These are phyloP conservation scores for Actinemys pallida DNA, from an alignment of 2,113 vertebrate genomes.

Conservation along the genomic window DNA sequence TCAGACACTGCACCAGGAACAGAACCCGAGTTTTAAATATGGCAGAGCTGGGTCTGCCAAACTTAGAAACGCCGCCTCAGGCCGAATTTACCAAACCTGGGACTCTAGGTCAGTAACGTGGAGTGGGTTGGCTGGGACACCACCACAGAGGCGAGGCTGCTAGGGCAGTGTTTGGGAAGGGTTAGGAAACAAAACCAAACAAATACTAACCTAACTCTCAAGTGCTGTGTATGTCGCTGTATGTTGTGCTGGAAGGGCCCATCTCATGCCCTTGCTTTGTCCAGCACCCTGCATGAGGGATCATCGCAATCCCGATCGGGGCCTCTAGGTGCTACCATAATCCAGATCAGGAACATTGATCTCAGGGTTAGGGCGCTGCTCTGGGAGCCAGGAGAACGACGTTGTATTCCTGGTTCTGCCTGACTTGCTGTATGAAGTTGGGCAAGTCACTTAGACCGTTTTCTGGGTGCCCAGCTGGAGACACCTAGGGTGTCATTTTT, in stretches of 20 bases:
- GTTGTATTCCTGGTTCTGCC: too few species aligned
- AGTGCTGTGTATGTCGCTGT: background rate
- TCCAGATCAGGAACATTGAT: too few species aligned
- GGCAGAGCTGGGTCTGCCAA: background rate
- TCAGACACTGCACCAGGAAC: background rate
- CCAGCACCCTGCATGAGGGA: background rate
- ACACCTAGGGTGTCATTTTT: background rate
- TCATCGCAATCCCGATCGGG: background rate
- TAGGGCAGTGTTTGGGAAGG: background rate
- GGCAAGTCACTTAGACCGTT: background rate
- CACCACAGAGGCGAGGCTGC: background rate
- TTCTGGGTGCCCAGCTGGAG: background rate
- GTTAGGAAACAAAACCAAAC: background rate
- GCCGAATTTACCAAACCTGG: background rate
- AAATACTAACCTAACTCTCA: background rate
- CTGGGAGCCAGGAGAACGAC: too few species aligned
- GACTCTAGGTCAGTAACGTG: background rate
- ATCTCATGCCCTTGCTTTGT: background rate
- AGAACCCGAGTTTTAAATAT: background rate
- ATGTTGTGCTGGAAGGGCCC: background rate
- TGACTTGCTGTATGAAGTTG: too few species aligned
- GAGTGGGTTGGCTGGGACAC: background rate
- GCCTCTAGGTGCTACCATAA: background rate
- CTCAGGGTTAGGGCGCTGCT: too few species aligned
- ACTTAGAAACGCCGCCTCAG: background rate